Evolutionary conservation across 37 sponge, comb jelly and placozoan genomes (phyloP).

Genomic region (Dysidea cf. avara): DNA sequence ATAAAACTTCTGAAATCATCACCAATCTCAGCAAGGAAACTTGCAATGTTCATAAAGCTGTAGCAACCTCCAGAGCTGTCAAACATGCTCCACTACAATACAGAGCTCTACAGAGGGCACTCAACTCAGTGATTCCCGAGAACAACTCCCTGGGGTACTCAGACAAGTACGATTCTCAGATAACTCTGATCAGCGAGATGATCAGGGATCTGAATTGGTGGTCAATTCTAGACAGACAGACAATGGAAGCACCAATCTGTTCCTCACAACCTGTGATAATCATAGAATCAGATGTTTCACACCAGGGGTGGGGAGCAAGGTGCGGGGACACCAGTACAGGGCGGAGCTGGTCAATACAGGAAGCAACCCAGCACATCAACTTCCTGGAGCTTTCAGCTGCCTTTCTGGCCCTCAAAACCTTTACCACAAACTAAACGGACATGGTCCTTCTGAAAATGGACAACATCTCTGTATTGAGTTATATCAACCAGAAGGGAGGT

Average conservation of each 20-base stretch:
- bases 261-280: background rate
- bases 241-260: slow-evolving; percentile 5
- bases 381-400: slow-evolving; percentile 31
- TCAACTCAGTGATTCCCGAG: too few species aligned
- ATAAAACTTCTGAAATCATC: too few species aligned
- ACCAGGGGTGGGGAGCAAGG: slow-evolving; percentile 37
- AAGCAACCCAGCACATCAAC: slow-evolving; percentile 9
- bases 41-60: too few species aligned
- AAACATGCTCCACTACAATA: slow-evolving; percentile 30
- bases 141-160: too few species aligned
- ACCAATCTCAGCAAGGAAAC: too few species aligned
- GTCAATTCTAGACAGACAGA: background rate
- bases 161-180: background rate
- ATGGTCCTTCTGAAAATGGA: slow-evolving; percentile 8
- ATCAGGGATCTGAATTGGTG: slow-evolving; percentile 8
- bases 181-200: background rate
- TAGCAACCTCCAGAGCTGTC: slow-evolving; percentile 19
- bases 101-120: slow-evolving; percentile 1
- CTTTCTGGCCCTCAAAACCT: slow-evolving; percentile 36
- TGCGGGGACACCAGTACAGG: slow-evolving; percentile 8
- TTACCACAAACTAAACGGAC: background rate
- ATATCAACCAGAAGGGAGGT: slow-evolving; percentile 33
- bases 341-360: slow-evolving; percentile 13
- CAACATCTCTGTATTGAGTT: slow-evolving; percentile 17
- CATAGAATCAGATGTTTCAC: slow-evolving; percentile 38